These are phyloP conservation scores for Bryconaethiops microstoma DNA, from an alignment of 2,797 vertebrate species.

Conservation along the genomic window DNA sequence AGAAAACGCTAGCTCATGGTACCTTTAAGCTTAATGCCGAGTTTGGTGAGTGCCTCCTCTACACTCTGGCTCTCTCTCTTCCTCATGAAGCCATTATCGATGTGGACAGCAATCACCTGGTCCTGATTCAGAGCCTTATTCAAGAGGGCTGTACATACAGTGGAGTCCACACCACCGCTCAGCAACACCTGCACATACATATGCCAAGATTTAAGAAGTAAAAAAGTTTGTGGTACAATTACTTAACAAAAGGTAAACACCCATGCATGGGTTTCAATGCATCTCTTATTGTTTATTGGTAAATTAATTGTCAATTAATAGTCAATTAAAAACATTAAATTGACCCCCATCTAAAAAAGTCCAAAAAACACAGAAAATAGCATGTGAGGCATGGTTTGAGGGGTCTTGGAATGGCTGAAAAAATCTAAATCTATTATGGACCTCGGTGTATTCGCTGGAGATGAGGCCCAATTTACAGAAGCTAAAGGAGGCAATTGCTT, in stretches of 20 bases:
- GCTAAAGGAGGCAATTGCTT: conserved; percentile 58
- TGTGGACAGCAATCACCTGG: conserved; percentile 97
- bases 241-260: too few species aligned
- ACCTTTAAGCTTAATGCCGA: conserved; percentile 98
- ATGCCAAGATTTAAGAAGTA: conserved; percentile 62
- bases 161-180: conserved; percentile 98
- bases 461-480: conserved; percentile 66
- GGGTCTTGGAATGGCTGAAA: neutral
- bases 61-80: conserved; percentile 96
- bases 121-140: conserved; percentile 94
- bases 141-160: conserved; percentile 95
- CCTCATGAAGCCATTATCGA: conserved; percentile 99
- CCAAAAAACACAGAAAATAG: neutral
- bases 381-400: neutral
- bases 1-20: neutral
- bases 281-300: too few species aligned
- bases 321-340: too few species aligned
- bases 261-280: too few species aligned
- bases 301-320: too few species aligned
- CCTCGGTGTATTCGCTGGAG: conserved; percentile 61
- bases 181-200: conserved; percentile 90
- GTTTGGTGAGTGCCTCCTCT: conserved; percentile 94
- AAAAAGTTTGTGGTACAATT: too few species aligned
- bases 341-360: neutral
- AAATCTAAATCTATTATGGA: conserved; percentile 32